phyloP scores from a whole-genome alignment of 2,113 vertebrate species.

The Thamnophis sirtalis region DNA sequence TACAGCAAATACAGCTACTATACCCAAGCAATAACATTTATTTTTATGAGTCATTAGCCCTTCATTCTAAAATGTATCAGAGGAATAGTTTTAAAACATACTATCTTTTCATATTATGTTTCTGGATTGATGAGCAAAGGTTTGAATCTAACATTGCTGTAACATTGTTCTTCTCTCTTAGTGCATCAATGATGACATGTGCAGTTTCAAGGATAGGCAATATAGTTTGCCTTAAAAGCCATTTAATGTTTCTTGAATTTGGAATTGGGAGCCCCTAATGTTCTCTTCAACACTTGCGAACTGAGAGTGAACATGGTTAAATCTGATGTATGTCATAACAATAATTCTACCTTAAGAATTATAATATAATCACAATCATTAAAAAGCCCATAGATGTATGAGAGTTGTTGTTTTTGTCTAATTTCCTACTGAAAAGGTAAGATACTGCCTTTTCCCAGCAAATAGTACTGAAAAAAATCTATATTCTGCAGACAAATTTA shows the following conservation, averaged over 20 bases:
- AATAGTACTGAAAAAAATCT: background rate
- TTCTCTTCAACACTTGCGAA: background rate
- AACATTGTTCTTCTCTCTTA: background rate
- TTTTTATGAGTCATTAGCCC: conserved; percentile 25
- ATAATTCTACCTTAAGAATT: background rate
- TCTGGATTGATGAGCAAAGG: background rate
- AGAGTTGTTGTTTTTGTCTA: background rate
- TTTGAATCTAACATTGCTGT: background rate
- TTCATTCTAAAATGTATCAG: conserved; percentile 20
- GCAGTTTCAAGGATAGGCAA: background rate
- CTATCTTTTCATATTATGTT: conserved; percentile 5
- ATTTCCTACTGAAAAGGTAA: background rate
- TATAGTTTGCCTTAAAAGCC: background rate
- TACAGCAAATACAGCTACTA: conserved; percentile 15
- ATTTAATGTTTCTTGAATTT: background rate
- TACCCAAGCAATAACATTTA: conserved; percentile 22
- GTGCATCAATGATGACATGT: background rate
- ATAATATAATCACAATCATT: background rate
- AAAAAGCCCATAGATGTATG: background rate
- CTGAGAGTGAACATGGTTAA: background rate
- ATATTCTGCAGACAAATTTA: background rate
- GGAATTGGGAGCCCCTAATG: background rate
- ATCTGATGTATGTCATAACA: background rate
- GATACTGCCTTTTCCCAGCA: background rate
- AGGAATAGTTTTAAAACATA: conserved; percentile 9